Evolutionary conservation across 2,888 invertebrate species (phyloP), one percentile per base, ranked within the genome.

Genomic region (Sisyra terminalis): DNA sequence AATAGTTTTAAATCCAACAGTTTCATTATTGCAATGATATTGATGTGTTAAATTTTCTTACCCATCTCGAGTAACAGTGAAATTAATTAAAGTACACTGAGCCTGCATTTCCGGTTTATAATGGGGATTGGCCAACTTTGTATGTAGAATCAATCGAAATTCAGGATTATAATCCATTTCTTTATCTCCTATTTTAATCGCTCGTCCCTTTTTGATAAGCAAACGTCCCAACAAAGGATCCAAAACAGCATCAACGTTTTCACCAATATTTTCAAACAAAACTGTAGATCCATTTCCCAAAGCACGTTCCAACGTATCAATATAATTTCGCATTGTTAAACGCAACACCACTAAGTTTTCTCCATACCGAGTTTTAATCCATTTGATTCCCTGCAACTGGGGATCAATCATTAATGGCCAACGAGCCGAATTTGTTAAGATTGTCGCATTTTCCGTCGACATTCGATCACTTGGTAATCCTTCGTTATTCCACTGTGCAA

Each of bases 321-420:
- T 60, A 60, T 90, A 93, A 52, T 78, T 83, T 48, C 76, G 78
- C 56, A 82, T 81, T 0, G 83, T 83, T 29, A 90, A 66, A 29
- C 90, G 73, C 9, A 90, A 67, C 3, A 86, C 75, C 40, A 76
- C 73, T 36, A 94, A 61, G 1, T 68, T 59, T 0, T 74, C 73
- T 1, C 83, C 83, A 59, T 82, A 93, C 54, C 73, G 80, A n/a
- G 71, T 79, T 63, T 90, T 93, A 47, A 96, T 90, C 94, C 94
- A 94, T 61, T 92, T 93, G 42, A 92, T 73, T 13, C 88, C 90
- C 69, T 90, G 89, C 10, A 63, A 49, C 35, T 92, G 92, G 0
- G 93, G 93, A 65, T 94, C 94, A 50, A 94, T 92, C 76, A 94
- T 88, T 13, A 94, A 66, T 0, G 94, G 93, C 88, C 93, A 94